Conservation (phyloP, 2,888 invertebrate genomes). For the Eupithecia subfuscata region DNA sequence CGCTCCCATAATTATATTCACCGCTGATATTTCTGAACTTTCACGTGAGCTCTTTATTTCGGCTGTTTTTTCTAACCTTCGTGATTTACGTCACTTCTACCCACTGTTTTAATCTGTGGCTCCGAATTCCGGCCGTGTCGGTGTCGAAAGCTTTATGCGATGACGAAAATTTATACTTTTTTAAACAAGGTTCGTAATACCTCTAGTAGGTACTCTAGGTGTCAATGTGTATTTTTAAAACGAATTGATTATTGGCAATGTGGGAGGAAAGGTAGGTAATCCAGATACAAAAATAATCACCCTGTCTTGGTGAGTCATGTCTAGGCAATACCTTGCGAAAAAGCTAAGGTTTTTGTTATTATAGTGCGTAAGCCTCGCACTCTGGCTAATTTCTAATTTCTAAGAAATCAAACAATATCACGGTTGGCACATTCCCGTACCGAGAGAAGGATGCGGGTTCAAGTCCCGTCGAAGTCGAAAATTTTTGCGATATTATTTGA, state of each 20-base stretch:
- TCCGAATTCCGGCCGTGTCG: conserved; percentile 71
- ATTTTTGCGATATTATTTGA: too few species aligned
- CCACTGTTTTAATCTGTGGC: conserved; percentile 60
- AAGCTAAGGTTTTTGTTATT: too few species aligned
- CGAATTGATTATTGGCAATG: conserved; percentile 7
- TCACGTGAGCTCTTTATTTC: conserved; percentile 81
- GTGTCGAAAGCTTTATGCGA: conserved; percentile 80
- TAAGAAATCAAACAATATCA: too few species aligned
- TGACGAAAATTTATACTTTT: conserved; percentile 74
- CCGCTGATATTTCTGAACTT: conserved; percentile 82
- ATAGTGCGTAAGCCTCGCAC: too few species aligned
- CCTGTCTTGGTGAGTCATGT: not conserved
- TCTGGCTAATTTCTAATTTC: too few species aligned
- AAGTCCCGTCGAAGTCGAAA: too few species aligned
- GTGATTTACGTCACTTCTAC: conserved; percentile 77
- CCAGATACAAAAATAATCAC: not conserved
- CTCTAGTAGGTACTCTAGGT: conserved; percentile 48
- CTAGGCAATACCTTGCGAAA: not conserved
- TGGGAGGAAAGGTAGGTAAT: not conserved
- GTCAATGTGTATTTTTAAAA: conserved; percentile 21
- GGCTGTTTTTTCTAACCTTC: conserved; percentile 72
- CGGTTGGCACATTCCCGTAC: too few species aligned
- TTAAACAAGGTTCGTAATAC: conserved; percentile 70
- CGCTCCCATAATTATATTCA: conserved; percentile 81
- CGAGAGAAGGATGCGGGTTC: too few species aligned